Evolutionary conservation across 2,113 vertebrate species (phyloP).

Genomic region (Oreochromis tanganicae): DNA sequence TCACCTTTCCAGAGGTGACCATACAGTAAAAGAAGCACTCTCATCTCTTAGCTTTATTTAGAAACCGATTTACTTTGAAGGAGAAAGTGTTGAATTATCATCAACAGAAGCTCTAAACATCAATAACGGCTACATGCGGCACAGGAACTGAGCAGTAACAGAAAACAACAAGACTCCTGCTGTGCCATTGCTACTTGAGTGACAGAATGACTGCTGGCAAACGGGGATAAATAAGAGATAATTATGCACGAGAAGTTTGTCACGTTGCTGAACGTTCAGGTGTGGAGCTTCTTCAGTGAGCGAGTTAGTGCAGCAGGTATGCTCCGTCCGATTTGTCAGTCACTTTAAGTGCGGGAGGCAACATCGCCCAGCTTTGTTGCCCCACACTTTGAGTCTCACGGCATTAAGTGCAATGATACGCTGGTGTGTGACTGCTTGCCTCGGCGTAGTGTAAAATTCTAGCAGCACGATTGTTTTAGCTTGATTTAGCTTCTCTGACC

Average conservation of each 20-base stretch:
- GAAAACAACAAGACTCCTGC: slow-evolving; percentile 5
- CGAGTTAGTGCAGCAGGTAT: not conserved
- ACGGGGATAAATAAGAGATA: not conserved
- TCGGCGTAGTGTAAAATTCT: not conserved
- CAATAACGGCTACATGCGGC: not conserved
- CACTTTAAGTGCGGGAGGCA: not conserved
- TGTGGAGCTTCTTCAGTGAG: not conserved
- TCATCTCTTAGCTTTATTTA: not conserved
- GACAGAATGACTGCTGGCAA: slow-evolving; percentile 1
- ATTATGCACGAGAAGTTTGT: not conserved
- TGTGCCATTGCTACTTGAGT: not conserved
- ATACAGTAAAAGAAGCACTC: not conserved
- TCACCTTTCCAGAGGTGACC: not conserved
- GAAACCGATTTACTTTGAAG: not conserved
- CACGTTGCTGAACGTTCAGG: not conserved
- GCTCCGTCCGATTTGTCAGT: not conserved
- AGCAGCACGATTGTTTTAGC: slow-evolving; percentile 25
- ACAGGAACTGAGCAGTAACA: not conserved
- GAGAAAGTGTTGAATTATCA: not conserved
- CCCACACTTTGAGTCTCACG: not conserved
- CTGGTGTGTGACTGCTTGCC: not conserved
- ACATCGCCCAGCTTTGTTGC: not conserved
- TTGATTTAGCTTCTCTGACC: slow-evolving; percentile 59
- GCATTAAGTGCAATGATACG: not conserved
- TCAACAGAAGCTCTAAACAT: not conserved